Conservation (phyloP, 2,888 invertebrate genomes). For the Spisula solida region DNA sequence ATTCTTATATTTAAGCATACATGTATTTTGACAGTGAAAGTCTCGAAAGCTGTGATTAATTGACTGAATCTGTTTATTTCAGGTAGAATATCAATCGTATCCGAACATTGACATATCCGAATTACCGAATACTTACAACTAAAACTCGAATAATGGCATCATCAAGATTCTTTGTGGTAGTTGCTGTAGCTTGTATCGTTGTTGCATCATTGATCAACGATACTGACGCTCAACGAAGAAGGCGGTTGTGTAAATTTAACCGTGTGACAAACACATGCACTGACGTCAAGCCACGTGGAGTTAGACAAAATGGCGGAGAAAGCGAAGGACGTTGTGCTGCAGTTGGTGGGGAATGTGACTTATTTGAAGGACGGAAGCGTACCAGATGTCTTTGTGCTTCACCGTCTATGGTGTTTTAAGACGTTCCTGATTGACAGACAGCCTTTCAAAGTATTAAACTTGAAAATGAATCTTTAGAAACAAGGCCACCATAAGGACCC, state of each 20-base stretch:
- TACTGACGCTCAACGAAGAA: background rate
- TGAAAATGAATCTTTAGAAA: too few species aligned
- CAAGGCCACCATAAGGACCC: too few species aligned
- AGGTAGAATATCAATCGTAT: background rate
- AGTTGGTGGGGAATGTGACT: background rate
- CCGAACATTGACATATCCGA: background rate
- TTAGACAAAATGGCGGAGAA: background rate
- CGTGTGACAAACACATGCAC: background rate
- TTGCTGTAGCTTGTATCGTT: background rate
- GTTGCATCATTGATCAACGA: background rate
- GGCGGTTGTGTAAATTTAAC: conserved; percentile 4
- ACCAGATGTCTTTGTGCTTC: background rate
- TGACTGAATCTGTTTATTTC: too few species aligned
- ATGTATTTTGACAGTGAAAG: too few species aligned
- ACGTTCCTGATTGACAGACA: background rate
- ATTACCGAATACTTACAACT: background rate
- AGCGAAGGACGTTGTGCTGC: background rate
- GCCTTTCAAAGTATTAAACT: too few species aligned
- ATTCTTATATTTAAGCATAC: too few species aligned
- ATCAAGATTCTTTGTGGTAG: background rate
- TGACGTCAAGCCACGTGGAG: background rate
- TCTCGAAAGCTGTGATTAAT: too few species aligned
- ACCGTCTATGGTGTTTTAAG: background rate
- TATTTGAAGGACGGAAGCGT: background rate
- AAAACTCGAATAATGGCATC: background rate